Evolutionary conservation across 2,113 vertebrate species (phyloP).

Genomic region (Neodon shergylaensis): DNA sequence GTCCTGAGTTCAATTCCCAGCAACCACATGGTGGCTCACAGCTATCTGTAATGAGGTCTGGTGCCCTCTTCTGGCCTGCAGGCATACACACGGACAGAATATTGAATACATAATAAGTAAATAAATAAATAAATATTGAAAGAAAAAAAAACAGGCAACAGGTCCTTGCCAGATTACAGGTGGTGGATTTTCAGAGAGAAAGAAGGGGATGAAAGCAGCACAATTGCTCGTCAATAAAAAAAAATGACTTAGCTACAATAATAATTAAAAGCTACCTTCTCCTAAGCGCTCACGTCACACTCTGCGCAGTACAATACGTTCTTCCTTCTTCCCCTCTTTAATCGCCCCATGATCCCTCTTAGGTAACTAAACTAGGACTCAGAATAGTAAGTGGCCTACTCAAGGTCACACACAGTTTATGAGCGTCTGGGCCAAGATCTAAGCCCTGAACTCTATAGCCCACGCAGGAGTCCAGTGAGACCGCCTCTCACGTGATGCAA

Average conservation of each 20-base stretch:
- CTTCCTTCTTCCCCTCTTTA: background rate
- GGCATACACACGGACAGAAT: too few species aligned
- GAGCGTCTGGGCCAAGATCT: background rate
- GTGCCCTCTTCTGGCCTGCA: too few species aligned
- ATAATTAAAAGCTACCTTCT: background rate
- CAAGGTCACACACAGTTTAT: background rate
- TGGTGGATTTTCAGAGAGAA: too few species aligned
- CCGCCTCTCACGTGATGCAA: background rate
- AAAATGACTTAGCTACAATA: background rate
- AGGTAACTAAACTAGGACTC: background rate
- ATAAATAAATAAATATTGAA: too few species aligned
- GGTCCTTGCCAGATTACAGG: too few species aligned
- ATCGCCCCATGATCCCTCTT: background rate
- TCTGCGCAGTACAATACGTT: background rate
- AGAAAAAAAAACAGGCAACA: too few species aligned
- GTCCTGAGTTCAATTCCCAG: too few species aligned
- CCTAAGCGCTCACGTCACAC: background rate
- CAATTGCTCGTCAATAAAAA: too few species aligned
- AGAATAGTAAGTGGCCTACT: background rate
- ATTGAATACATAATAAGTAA: too few species aligned
- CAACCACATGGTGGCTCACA: too few species aligned
- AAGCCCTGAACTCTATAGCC: background rate
- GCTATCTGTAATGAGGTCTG: too few species aligned
- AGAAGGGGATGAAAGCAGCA: too few species aligned
- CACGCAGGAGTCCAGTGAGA: background rate